phyloP scores from a whole-genome alignment of 2,888 invertebrate genomes.

The Plagiodera versicolora region DNA sequence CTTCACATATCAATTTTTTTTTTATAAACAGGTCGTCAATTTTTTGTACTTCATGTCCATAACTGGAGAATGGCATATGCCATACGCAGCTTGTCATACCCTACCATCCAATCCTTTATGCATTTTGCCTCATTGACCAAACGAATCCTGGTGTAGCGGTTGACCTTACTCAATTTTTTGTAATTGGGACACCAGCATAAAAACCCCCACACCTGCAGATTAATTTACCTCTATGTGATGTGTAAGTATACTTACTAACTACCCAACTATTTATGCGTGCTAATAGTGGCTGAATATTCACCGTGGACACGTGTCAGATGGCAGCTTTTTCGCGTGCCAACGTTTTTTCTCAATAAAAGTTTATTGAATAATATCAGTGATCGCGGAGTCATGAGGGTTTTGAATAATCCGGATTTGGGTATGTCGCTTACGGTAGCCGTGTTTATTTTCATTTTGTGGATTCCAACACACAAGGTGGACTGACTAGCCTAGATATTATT shows the following conservation, averaged over 20 bases:
- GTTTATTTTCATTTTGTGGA: not conserved
- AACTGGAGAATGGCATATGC: not conserved
- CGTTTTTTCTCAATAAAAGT: not conserved
- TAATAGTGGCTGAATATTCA: constrained; percentile 7
- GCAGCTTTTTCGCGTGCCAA: not conserved
- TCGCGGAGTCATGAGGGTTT: not conserved
- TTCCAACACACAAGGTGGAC: not conserved
- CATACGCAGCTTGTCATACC: not conserved
- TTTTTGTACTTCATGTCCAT: too few species aligned
- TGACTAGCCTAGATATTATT: not conserved
- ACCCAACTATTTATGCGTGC: constrained; percentile 11
- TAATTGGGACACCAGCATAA: constrained; percentile 13
- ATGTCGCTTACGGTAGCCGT: not conserved
- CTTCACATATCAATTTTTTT: too few species aligned
- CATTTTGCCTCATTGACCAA: not conserved
- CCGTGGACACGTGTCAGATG: constrained; percentile 4
- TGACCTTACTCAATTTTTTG: not conserved
- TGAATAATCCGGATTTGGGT: not conserved
- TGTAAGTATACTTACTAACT: constrained; percentile 5
- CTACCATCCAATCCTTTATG: not conserved
- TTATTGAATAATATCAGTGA: not conserved
- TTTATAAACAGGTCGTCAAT: too few species aligned
- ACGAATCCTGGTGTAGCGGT: not conserved
- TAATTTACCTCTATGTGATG: constrained; percentile 11
- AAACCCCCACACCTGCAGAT: constrained; percentile 6